Base-by-base conservation (phyloP, 2,888 invertebrate genomes). In the Bellardia bayeri region DNA sequence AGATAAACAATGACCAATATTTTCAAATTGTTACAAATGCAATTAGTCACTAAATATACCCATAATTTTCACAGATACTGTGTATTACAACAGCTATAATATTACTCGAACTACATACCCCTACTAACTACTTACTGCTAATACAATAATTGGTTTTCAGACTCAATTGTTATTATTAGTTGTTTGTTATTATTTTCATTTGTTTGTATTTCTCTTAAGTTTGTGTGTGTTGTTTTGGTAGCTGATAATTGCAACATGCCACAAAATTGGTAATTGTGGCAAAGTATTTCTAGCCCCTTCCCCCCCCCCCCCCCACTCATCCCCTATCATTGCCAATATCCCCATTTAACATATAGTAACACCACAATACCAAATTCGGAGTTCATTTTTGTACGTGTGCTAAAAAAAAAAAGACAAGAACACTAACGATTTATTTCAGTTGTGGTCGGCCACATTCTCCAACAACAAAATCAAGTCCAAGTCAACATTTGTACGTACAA, bases 211-310 rank as follows among this genome's bases (percentile, higher is more conserved):
- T 3, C 63, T 49, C n/a, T 37, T 1, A n/a, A 16, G 40, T 80
- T 61, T 8, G 16, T 58, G 16, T 66, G 9, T 8, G 66, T 49
- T 68, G 1, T 51, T 64, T 42, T 40, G 13, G 40, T 42, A 30
- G 40, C 37, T 42, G 40, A 76, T 76, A 75, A 83, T 83, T 83
- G 82, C 82, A 83, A 76, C 76, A 76, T 83, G 82, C 69, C 76
- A 76, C 82, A 54, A 76, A 83, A 63, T 76, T 83, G 82, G 76
- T 83, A 83, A 83, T 78, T 83, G 78, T 33, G n/a, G 42, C 64
- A 71, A 78, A 68, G 54, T 68, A 64, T 8, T 7, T 8, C 14
- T 37, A 49, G 14, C 3, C 7, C 37, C 56, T 40, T n/a, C 51
- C 49, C 42, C 49, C 3, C 7, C 37, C 56, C 30, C 23, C 51